phyloP scores from a whole-genome alignment of 2,888 invertebrate species.

The Chaitophorus viminalis region DNA sequence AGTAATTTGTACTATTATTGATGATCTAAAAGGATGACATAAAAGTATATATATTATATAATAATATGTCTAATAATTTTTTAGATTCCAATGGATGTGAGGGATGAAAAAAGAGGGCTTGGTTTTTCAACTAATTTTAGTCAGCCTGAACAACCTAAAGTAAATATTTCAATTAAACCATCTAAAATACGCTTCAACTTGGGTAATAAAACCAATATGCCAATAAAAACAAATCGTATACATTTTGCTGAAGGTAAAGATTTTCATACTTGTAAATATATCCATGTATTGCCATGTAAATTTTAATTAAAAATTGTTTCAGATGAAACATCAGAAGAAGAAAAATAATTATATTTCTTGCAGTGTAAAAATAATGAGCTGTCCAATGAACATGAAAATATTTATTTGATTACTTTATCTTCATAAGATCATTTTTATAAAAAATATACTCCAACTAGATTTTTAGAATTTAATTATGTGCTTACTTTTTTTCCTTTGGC shows the following conservation, averaged over 20 bases:
- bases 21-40: no score
- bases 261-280: not conserved
- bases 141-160: conserved; percentile 16
- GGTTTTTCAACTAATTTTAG: conserved; percentile 29
- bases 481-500: not conserved
- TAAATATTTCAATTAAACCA: conserved; percentile 25
- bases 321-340: conserved; percentile 54
- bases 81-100: conserved; percentile 50
- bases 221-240: conserved; percentile 51
- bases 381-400: not conserved
- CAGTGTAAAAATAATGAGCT: not conserved
- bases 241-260: conserved; percentile 54
- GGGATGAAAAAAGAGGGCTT: conserved; percentile 52
- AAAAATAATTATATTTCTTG: conserved; percentile 15
- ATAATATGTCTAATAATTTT: not conserved
- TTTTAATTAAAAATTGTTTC: conserved; percentile 11
- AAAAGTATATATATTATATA: not conserved
- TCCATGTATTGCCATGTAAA: not conserved
- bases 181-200: conserved; percentile 53
- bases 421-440: not conserved
- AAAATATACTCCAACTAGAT: not conserved
- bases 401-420: not conserved
- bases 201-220: conserved; percentile 53
- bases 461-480: not conserved
- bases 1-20: not conserved